Percentiles rank a stretch among this genome's conserved stretches.
These are phyloP conservation scores for Xestia sexstrigata DNA, from an alignment of 2,888 invertebrate genomes.

Conservation along the genomic window DNA sequence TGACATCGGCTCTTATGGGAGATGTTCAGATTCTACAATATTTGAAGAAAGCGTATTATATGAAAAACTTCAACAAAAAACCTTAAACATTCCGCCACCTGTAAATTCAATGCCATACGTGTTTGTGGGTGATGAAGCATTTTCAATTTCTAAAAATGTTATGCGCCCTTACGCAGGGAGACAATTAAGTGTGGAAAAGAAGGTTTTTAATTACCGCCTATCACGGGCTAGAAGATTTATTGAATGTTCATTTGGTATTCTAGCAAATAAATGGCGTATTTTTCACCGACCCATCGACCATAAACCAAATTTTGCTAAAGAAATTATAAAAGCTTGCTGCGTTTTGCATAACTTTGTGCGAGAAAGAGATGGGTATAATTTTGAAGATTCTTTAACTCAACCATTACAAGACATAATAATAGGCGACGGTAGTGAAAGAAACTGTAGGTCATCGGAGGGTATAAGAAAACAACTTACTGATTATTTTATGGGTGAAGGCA, in stretches of 20 bases:
- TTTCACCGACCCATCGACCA: conserved; percentile 14
- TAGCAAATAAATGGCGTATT: conserved; percentile 26
- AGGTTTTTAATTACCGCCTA: conserved; percentile 21
- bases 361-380: conserved; percentile 17
- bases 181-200: conserved; percentile 14
- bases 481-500: conserved; percentile 43
- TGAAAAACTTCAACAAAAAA: conserved; percentile 23
- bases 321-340: conserved; percentile 27
- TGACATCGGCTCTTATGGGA: conserved; percentile 20
- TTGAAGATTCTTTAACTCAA: conserved; percentile 14
- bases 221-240: conserved; percentile 20
- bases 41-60: conserved; percentile 24
- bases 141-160: conserved; percentile 7
- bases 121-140: no score
- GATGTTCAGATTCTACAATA: conserved; percentile 22
- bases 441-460: conserved; percentile 16
- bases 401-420: conserved; percentile 20
- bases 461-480: conserved; percentile 26
- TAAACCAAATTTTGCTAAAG: conserved; percentile 11
- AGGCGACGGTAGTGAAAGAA: conserved; percentile 13
- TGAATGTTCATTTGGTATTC: conserved; percentile 27
- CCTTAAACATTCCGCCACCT: conserved; percentile 17
- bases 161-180: conserved; percentile 13
- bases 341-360: conserved; percentile 27
- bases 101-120: conserved; percentile 17